Evolutionary conservation across 1,140 invertebrate genomes (phyloP).

Genomic region (Dufourea novaeangliae): DNA sequence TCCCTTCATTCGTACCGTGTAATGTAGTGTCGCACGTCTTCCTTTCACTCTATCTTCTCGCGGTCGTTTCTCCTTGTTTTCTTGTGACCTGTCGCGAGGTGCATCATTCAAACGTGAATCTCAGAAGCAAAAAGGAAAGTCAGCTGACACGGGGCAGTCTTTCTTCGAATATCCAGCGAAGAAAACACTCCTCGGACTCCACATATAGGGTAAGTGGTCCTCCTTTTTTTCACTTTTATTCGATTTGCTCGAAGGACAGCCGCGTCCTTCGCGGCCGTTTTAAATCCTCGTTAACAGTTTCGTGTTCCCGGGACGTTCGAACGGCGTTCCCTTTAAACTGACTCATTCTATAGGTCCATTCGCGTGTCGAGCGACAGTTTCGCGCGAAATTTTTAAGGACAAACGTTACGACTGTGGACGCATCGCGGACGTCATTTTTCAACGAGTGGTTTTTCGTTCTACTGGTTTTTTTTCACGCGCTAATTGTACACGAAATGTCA

Average conservation of each 20-base stretch:
- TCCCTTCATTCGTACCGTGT: constrained; percentile 47
- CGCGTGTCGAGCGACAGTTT: constrained; percentile 13
- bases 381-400: constrained; percentile 45
- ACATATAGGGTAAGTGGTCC: constrained; percentile 6
- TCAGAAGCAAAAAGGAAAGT: constrained; percentile 4
- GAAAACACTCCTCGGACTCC: background rate
- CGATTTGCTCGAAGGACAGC: background rate
- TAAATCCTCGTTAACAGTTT: background rate
- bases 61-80: constrained; percentile 37
- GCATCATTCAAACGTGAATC: background rate
- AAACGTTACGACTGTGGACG: background rate
- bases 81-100: background rate
- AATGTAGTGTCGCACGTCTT: constrained; percentile 57
- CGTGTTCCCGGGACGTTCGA: constrained; percentile 1
- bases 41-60: constrained; percentile 37
- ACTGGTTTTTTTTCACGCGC: background rate
- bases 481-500: too few species aligned
- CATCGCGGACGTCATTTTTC: background rate
- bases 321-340: constrained; percentile 14
- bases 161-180: background rate
- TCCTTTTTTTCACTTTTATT: background rate
- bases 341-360: constrained; percentile 30
- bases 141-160: constrained; percentile 9
- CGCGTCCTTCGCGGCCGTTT: background rate
- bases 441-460: background rate